A percentile compares a stretch with the other conserved stretches of the same genome.
These are phyloP conservation scores for Pangasius larnaudii DNA, from an alignment of 2,797 vertebrate genomes.

Conservation along the genomic window DNA sequence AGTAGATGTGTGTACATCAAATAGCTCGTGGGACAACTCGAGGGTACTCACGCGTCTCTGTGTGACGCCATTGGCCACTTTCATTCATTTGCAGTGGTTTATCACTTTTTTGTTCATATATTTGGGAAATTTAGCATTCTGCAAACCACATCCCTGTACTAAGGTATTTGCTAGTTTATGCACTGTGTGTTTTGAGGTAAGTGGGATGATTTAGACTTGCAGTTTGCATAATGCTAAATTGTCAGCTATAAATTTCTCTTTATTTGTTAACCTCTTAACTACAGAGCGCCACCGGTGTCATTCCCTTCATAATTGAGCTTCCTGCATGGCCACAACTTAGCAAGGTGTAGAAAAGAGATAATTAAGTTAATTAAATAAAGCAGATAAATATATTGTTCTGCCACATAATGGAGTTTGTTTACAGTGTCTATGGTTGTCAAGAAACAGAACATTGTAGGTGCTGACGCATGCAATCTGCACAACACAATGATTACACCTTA, in stretches of 20 bases:
- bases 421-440: not conserved
- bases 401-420: not conserved
- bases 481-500: not conserved
- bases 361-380: not conserved
- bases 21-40: not conserved
- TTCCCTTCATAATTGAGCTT: not conserved
- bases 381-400: not conserved
- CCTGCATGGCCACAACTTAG: not conserved
- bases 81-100: not conserved
- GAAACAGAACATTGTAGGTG: not conserved
- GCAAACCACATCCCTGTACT: not conserved
- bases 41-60: too few species aligned
- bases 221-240: not conserved
- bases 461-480: not conserved
- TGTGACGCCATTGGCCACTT: not conserved
- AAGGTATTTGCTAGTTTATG: not conserved
- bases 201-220: not conserved
- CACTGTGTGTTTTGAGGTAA: not conserved
- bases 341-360: not conserved
- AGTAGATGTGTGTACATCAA: not conserved
- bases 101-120: not conserved
- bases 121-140: not conserved
- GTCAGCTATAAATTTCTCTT: not conserved
- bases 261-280: not conserved
- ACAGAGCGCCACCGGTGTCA: not conserved